These are phyloP conservation scores for Linurgus olivaceus DNA, from an alignment of 2,797 vertebrate genomes.

Conservation along the genomic window DNA sequence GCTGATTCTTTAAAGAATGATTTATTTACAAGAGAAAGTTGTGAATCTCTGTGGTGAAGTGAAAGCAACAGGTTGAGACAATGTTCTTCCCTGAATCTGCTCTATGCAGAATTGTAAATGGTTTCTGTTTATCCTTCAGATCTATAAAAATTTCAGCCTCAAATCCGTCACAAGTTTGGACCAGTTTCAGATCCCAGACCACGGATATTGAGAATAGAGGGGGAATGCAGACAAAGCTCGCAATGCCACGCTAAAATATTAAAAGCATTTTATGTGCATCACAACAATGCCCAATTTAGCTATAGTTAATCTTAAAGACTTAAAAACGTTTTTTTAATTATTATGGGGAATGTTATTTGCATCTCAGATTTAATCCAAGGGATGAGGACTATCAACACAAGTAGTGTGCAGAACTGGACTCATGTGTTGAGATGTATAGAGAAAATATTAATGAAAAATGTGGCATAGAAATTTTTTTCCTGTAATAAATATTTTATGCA, in stretches of 20 bases:
- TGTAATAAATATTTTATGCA: not conserved
- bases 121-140: not conserved
- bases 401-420: not conserved
- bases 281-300: not conserved
- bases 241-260: not conserved
- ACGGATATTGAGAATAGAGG: not conserved
- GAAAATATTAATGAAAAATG: not conserved
- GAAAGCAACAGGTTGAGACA: not conserved
- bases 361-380: not conserved
- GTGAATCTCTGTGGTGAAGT: not conserved
- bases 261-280: not conserved
- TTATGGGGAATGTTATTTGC: not conserved
- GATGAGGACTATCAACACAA: not conserved
- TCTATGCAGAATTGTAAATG: not conserved
- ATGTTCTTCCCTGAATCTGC: not conserved
- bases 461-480: not conserved
- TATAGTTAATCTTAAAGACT: not conserved
- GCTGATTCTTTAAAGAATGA: not conserved
- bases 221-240: accelerated
- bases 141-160: not conserved
- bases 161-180: not conserved
- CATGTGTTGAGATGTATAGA: not conserved
- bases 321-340: too few relatives aligned
- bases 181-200: not conserved
- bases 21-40: not conserved